Conservation (phyloP, 2,113 vertebrate genomes). For the Macaca fascicularis region T2T-MFA8v1.1 NC_088394.1:60816001-60816500, state of each 20-base stretch:
- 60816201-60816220: neutral
- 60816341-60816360: neutral
- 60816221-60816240: neutral
- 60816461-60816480: neutral
- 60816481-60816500: neutral
- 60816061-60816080: neutral
- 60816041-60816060: neutral
- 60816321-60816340: neutral
- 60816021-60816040: neutral
- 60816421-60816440: neutral
- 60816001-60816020: neutral
- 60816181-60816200: neutral
- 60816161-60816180: neutral
- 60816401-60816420: neutral
- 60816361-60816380: neutral
- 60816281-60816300: neutral
- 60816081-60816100: neutral
- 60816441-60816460: neutral
- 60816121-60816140: neutral
- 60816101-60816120: neutral
- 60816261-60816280: neutral
- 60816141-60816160: neutral
- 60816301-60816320: neutral
- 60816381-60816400: neutral
- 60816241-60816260: neutral